Evolutionary conservation across 2,113 vertebrate genomes (phyloP), one percentile per base, ranked within the genome.

Genomic region (Chelonoidis abingdonii): DNA sequence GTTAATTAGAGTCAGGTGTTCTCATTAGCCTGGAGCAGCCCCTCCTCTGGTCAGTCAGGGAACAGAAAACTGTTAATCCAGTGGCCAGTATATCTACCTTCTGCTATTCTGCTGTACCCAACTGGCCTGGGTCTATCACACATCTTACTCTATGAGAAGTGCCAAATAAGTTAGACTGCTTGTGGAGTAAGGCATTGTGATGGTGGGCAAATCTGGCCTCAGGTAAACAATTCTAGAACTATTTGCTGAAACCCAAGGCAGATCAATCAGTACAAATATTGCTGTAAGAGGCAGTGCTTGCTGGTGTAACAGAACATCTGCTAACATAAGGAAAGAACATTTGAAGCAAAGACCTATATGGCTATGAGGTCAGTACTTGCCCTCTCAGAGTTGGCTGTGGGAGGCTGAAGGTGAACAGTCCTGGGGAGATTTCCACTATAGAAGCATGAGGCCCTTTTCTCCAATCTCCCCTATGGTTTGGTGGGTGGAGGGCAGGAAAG

Each of bases 211-310:
- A 79, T 9, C 27, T 4, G 3, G 11, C 53, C 17, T 86, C 86
- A 50, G 24, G 25, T 47, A 59, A 92, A 90, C 44, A 89, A n/a
- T 29, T 49, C 27, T 8, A 62, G 24, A 53, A 3, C 1, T 16
- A 41, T 12, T 6, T 59, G 27, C 29, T 47, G 35, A 89, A 89
- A 88, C 53, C 47, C 21, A 11, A 50, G 41, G 16, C 8, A 19
- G 35, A 69, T 8, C 16, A 38, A 38, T 72, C n/a, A 72, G 35
- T 4, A 21, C 17, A 17, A 2, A 5, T 6, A 0, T 0, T 0
- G 0, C 56, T 78, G 49, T 47, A 79, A 85, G 12, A 78, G 41
- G 24, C 4, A 35, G 16, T n/a, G 44, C 22, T 84, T 84, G 11
- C 38, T 21, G 4, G 8, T 10, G 8, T 27, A 27, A 4, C 5